Conservation (phyloP, 2,888 invertebrate genomes). For the Nomada hirtipes region DNA sequence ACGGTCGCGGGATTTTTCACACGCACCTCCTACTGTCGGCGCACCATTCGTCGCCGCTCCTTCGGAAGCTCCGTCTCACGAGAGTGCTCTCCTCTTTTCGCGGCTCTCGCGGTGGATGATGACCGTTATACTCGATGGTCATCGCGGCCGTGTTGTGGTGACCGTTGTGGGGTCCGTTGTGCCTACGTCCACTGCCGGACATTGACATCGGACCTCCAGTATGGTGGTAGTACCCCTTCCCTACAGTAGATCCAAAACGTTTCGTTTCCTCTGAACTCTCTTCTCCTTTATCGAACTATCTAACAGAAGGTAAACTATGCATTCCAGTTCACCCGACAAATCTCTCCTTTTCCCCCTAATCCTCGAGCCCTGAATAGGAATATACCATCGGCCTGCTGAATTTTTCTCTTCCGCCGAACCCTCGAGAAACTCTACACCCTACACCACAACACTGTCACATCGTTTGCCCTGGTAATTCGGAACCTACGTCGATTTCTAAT, state of each 20-base stretch:
- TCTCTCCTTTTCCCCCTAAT: not conserved
- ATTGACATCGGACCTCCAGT: constrained; percentile 77
- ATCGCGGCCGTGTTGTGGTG: constrained; percentile 77
- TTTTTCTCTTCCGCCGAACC: not conserved
- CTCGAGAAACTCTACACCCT: constrained; percentile 4
- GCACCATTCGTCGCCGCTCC: constrained; percentile 82
- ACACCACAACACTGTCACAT: constrained; percentile 13
- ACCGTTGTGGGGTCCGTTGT: constrained; percentile 78
- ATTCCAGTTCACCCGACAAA: not conserved
- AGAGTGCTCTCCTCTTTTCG: constrained; percentile 82
- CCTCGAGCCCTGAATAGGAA: too few relatives aligned
- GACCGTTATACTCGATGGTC: constrained; percentile 81
- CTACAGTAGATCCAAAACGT: constrained; percentile 82
- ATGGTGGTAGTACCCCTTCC: constrained; percentile 81
- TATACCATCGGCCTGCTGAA: too few relatives aligned
- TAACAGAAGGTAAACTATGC: not conserved
- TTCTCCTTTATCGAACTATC: constrained; percentile 1
- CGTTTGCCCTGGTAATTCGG: not conserved
- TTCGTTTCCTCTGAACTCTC: constrained; percentile 55
- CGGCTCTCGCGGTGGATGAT: constrained; percentile 81
- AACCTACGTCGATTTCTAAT: constrained; percentile 12
- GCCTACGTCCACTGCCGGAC: constrained; percentile 77
- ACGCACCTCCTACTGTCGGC: constrained; percentile 84
- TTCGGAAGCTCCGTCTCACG: constrained; percentile 81
- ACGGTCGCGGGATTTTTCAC: constrained; percentile 54